Evolutionary conservation across 2,888 invertebrate species (phyloP).

Genomic region (Andricus quercusramuli): DNA sequence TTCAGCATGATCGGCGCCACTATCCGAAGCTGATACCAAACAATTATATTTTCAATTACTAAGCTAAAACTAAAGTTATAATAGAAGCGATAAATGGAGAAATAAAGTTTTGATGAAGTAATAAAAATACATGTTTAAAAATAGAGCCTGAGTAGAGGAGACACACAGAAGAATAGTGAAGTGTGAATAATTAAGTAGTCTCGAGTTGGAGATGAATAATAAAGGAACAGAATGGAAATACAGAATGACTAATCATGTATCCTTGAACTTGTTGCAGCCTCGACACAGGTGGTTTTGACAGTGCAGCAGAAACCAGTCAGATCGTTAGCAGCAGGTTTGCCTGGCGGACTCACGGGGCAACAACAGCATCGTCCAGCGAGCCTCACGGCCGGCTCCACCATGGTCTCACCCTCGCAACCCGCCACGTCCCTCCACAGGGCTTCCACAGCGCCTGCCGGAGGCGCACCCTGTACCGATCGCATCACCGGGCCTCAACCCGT

Average conservation of each 20-base stretch:
- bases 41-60: too few relatives aligned
- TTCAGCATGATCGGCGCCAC: too few relatives aligned
- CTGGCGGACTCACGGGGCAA: constrained; percentile 79
- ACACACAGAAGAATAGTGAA: neutral
- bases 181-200: constrained; percentile 11
- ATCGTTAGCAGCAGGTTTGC: constrained; percentile 66
- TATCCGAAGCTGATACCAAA: too few relatives aligned
- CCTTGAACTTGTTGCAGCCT: constrained; percentile 80
- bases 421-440: constrained; percentile 76
- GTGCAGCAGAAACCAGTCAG: constrained; percentile 82
- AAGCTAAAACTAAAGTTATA: too few relatives aligned
- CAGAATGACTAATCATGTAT: constrained; percentile 17
- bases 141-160: neutral
- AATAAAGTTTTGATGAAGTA: too few relatives aligned
- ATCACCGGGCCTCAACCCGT: constrained; percentile 93
- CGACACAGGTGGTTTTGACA: constrained; percentile 85
- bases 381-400: constrained; percentile 72
- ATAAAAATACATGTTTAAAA: neutral
- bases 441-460: constrained; percentile 74
- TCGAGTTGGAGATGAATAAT: neutral
- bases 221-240: neutral
- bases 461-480: constrained; percentile 83
- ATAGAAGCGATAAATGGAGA: too few relatives aligned
- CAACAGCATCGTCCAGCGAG: constrained; percentile 78
- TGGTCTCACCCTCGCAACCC: constrained; percentile 72